Percentiles rank a stretch among this genome's conserved stretches.
Evolutionary conservation across 2,888 invertebrate genomes (phyloP).

Genomic region (Agrotis segetum): DNA sequence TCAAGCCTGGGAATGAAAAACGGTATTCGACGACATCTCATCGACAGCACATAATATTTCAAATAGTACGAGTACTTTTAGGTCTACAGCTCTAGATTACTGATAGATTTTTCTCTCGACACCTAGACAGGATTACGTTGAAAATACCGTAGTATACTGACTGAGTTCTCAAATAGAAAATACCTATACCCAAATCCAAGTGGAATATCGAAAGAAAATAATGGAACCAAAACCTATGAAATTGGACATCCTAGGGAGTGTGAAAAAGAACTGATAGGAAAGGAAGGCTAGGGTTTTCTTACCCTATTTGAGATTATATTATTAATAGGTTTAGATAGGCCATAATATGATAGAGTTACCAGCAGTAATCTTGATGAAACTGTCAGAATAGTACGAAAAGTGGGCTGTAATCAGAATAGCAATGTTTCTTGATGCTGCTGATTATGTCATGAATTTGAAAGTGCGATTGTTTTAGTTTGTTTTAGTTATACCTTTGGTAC

Average conservation of each 20-base stretch:
- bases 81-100: conserved; percentile 30
- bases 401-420: neutral
- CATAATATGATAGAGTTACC: neutral
- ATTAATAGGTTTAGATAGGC: conserved; percentile 5
- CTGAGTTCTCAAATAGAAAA: conserved; percentile 21
- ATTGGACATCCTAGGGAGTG: conserved; percentile 12
- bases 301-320: conserved; percentile 39
- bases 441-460: too few relatives aligned
- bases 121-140: conserved; percentile 25
- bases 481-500: too few relatives aligned
- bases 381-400: conserved; percentile 3
- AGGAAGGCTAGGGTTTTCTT: conserved; percentile 9
- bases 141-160: conserved; percentile 14
- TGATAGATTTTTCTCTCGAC: conserved; percentile 10
- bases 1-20: conserved; percentile 26
- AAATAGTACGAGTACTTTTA: conserved; percentile 25
- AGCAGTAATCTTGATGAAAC: neutral
- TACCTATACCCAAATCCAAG: conserved; percentile 33
- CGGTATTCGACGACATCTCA: neutral
- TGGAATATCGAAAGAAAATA: conserved; percentile 19
- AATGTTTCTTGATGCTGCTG: neutral
- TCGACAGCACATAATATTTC: conserved; percentile 27
- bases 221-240: conserved; percentile 4
- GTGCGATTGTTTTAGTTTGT: too few relatives aligned
- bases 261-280: neutral